These are phyloP conservation scores for Reinhardtius hippoglossoides DNA, from an alignment of 2,113 vertebrate genomes.

Conservation along the genomic window DNA sequence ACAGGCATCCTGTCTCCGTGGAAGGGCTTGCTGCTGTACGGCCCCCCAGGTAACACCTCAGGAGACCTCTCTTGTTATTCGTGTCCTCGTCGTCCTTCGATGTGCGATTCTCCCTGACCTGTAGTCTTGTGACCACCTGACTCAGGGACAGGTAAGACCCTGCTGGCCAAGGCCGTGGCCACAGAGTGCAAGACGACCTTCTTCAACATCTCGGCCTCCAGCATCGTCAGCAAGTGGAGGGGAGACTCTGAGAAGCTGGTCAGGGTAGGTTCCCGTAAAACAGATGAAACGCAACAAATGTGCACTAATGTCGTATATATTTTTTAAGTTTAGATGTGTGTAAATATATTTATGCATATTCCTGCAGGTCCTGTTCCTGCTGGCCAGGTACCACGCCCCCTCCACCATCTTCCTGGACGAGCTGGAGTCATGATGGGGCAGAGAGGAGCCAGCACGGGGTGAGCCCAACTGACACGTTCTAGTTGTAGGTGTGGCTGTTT, in stretches of 20 bases:
- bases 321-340: background rate
- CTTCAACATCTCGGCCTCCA: slow-evolving; percentile 98
- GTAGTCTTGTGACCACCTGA: background rate
- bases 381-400: slow-evolving; percentile 94
- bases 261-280: slow-evolving; percentile 80
- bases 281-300: background rate
- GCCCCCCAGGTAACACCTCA: slow-evolving; percentile 88
- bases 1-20: slow-evolving; percentile 96
- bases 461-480: slow-evolving; percentile 32
- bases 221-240: slow-evolving; percentile 98
- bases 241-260: slow-evolving; percentile 98
- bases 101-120: background rate
- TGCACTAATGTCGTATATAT: background rate
- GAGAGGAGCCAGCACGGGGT: slow-evolving; percentile 89
- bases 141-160: slow-evolving; percentile 94
- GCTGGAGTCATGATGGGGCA: slow-evolving; percentile 97
- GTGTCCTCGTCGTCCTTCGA: background rate
- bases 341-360: background rate
- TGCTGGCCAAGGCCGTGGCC: slow-evolving; percentile 97
- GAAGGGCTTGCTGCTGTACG: slow-evolving; percentile 95
- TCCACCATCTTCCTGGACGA: slow-evolving; percentile 99
- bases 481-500: no score
- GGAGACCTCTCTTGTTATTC: background rate
- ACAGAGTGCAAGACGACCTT: slow-evolving; percentile 97
- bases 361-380: slow-evolving; percentile 92